These are phyloP conservation scores for Dasysyrphus tricinctus DNA, from an alignment of 2,888 invertebrate genomes.

Conservation along the genomic window DNA sequence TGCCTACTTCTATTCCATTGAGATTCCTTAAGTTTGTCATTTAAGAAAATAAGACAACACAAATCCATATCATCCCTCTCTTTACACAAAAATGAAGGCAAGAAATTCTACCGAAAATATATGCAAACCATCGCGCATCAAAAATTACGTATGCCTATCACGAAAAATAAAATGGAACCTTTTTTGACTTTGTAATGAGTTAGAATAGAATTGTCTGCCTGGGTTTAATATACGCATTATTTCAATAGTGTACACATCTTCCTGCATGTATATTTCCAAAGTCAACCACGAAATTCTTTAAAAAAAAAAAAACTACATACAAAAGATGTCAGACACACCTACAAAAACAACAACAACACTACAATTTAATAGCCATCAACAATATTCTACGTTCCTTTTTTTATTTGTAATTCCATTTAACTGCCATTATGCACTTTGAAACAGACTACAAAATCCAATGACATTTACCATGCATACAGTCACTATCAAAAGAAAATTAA, in stretches of 20 bases:
- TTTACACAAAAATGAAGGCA: neutral
- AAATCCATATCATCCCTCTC: conserved; percentile 11
- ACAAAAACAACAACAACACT: conserved; percentile 13
- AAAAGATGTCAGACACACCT: conserved; percentile 22
- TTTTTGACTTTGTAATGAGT: conserved; percentile 37
- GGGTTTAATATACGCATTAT: conserved; percentile 8
- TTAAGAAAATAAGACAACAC: conserved; percentile 40
- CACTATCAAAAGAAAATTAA: neutral
- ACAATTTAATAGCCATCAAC: neutral
- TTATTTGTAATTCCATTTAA: conserved; percentile 30
- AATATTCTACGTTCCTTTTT: conserved; percentile 10
- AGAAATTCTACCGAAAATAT: neutral
- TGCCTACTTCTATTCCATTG: conserved; percentile 15
- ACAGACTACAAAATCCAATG: conserved; percentile 48
- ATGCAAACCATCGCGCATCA: conserved; percentile 19
- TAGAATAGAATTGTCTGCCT: conserved; percentile 21
- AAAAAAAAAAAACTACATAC: neutral
- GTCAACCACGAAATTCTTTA: conserved; percentile 14
- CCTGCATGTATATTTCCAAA: conserved; percentile 5
- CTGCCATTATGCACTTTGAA: conserved; percentile 54
- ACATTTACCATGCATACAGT: conserved; percentile 33
- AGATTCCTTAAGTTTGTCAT: conserved; percentile 33
- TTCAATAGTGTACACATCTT: conserved; percentile 11
- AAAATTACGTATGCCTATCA: conserved; percentile 41
- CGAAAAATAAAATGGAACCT: conserved; percentile 29